Conservation (phyloP, 1,140 invertebrate species). For the Conus ventricosus region DNA sequence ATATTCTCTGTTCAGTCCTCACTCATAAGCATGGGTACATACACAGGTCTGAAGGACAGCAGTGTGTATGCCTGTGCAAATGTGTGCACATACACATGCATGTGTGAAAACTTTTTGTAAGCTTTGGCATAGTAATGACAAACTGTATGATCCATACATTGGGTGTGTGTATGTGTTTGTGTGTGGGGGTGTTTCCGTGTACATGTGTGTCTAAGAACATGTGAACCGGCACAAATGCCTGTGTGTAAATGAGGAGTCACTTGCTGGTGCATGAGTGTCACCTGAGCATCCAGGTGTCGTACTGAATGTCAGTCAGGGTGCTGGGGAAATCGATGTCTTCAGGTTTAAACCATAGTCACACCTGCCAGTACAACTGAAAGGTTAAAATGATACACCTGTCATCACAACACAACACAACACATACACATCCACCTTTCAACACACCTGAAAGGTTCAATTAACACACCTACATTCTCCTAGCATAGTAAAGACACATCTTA, state of each 20-base stretch:
- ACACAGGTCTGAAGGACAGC: too few species aligned
- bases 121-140: too few species aligned
- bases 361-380: slow-evolving; percentile 73
- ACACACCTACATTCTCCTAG: not conserved
- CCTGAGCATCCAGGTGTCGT: slow-evolving; percentile 94
- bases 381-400: not conserved
- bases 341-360: slow-evolving; percentile 89
- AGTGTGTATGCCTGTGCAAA: too few species aligned
- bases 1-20: too few species aligned
- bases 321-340: slow-evolving; percentile 91
- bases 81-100: too few species aligned
- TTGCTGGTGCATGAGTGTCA: slow-evolving; percentile 33
- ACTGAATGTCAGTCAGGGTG: slow-evolving; percentile 93
- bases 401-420: not conserved
- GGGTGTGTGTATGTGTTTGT: too few species aligned
- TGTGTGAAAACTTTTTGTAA: too few species aligned
- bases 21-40: too few species aligned
- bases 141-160: too few species aligned
- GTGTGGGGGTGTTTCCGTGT: not conserved
- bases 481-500: too few species aligned
- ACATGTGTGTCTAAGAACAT: not conserved
- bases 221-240: not conserved
- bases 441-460: not conserved
- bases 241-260: not conserved
- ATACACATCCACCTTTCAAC: not conserved